Conservation (phyloP, 2,113 vertebrate genomes). For the Hippocampus guttulatus region DNA sequence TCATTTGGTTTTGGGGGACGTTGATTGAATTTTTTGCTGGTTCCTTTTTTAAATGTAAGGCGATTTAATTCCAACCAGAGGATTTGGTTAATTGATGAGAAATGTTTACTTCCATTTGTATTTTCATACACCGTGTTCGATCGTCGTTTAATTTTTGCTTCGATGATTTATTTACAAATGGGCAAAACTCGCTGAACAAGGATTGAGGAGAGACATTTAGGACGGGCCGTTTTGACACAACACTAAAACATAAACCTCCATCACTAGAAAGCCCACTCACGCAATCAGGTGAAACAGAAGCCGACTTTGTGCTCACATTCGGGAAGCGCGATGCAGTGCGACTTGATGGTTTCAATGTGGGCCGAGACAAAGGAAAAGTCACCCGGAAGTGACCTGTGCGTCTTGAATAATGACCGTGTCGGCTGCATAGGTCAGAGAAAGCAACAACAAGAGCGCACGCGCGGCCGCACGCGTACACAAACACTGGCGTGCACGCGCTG, state of each 20-base stretch:
- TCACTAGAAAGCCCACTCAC: slow-evolving; percentile 49
- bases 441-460: slow-evolving; percentile 33
- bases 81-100: too few species aligned
- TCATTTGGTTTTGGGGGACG: too few species aligned
- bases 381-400: slow-evolving; percentile 63
- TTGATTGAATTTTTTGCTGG: too few species aligned
- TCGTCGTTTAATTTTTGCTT: neutral
- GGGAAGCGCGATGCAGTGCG: slow-evolving; percentile 6
- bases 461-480: neutral
- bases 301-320: slow-evolving; percentile 48
- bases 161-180: slow-evolving; percentile 23
- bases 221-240: slow-evolving; percentile 47
- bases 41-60: too few species aligned
- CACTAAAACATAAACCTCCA: slow-evolving; percentile 51
- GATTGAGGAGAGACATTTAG: slow-evolving; percentile 39
- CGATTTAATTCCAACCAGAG: too few species aligned
- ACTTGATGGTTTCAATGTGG: slow-evolving; percentile 42
- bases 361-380: slow-evolving; percentile 55
- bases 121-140: neutral
- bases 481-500: slow-evolving; percentile 25
- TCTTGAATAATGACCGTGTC: slow-evolving; percentile 59
- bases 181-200: slow-evolving; percentile 23
- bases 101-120: neutral
- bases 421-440: slow-evolving; percentile 56
- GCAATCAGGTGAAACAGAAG: slow-evolving; percentile 23